phyloP scores from a whole-genome alignment of 2,797 vertebrate species.

The Pseudomugil tenellus region DNA sequence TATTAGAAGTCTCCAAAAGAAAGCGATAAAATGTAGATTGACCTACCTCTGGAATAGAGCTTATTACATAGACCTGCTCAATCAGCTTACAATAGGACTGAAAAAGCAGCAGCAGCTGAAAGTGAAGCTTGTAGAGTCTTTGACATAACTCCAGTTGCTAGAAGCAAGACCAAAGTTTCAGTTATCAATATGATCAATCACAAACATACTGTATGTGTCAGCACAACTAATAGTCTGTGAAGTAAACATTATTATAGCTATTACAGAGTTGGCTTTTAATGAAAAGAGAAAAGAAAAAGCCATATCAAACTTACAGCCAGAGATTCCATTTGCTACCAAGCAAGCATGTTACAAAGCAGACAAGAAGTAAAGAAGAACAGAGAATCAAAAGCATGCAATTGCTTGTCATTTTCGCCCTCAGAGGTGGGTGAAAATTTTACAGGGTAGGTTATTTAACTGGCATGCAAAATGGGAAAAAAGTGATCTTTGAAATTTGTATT shows the following conservation, averaged over 20 bases:
- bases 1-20: constrained; percentile 10
- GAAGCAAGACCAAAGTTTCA: constrained; percentile 37
- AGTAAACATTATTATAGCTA: not conserved
- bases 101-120: constrained; percentile 98
- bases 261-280: constrained; percentile 1
- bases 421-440: constrained; percentile 55
- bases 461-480: constrained; percentile 64
- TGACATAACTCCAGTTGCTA: constrained; percentile 99
- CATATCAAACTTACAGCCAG: constrained; percentile 95
- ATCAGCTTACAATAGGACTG: constrained; percentile 99
- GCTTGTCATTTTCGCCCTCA: constrained; percentile 73
- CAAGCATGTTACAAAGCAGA: constrained; percentile 92
- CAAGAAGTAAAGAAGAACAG: constrained; percentile 85
- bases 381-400: constrained; percentile 88
- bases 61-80: constrained; percentile 92
- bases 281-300: constrained; percentile 53
- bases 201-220: not conserved
- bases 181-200: constrained; percentile 7
- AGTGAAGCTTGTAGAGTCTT: constrained; percentile 98
- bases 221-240: not conserved
- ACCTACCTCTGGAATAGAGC: constrained; percentile 92
- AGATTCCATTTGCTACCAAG: constrained; percentile 99
- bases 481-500: constrained; percentile 43
- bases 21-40: not conserved
- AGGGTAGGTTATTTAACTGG: constrained; percentile 44